Conservation (phyloP, 1,140 invertebrate genomes). For the Babylonia areolata region DNA sequence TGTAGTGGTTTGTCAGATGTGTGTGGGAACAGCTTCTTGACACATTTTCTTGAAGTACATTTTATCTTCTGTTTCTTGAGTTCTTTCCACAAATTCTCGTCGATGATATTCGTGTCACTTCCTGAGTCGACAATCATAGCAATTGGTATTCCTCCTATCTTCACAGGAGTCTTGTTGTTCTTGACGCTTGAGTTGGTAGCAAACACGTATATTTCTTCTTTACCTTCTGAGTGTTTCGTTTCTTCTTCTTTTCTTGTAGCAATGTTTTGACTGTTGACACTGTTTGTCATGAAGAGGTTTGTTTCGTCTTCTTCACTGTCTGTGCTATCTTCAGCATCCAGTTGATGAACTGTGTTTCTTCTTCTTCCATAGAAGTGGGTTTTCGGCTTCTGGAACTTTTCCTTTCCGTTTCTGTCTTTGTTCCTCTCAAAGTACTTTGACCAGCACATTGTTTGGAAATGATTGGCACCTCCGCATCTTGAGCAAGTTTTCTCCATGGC, state of each 20-base stretch:
- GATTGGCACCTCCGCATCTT: too few relatives aligned
- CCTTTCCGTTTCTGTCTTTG: neutral
- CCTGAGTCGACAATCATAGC: neutral
- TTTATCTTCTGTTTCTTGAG: neutral
- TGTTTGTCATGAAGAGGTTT: neutral
- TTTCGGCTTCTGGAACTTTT: neutral
- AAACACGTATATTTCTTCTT: neutral
- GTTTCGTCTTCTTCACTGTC: neutral
- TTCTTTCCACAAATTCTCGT: neutral
- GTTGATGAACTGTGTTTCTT: neutral
- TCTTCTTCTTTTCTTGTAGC: neutral
- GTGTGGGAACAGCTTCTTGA: neutral
- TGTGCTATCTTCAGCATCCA: neutral
- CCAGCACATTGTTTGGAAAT: too few relatives aligned
- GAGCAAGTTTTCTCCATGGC: too few relatives aligned
- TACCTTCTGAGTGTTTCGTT: neutral
- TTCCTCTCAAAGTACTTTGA: neutral
- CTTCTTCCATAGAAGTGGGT: neutral
- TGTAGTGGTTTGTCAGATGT: neutral
- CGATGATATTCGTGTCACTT: neutral
- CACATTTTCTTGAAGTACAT: neutral
- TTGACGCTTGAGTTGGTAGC: neutral
- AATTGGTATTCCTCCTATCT: neutral
- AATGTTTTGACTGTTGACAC: neutral
- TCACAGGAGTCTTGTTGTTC: neutral